Base-by-base conservation (phyloP, 2,888 invertebrate genomes). In the Caenorhabditis afra region DNA sequence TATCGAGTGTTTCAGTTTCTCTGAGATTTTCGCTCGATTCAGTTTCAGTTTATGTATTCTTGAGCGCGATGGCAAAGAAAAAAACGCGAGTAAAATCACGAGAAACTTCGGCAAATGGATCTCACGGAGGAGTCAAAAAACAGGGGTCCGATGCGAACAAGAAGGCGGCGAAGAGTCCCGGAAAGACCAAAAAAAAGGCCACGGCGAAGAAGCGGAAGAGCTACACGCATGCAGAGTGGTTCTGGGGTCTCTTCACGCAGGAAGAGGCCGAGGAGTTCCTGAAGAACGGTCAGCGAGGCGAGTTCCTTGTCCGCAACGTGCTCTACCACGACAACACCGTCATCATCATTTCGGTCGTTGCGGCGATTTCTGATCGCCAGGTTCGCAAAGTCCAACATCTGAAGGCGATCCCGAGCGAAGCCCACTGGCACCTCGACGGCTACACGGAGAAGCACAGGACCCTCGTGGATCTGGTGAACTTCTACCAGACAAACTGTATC, bases 161-260 rank as follows among this genome's bases (percentile, higher is more conserved):
- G 55, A 55, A 29, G 20, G 23, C 49, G 49, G 20, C 22, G 44
- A 37, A 20, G 53, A 62, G 18, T 55, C 47, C 18, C 16, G 52
- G 41, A 44, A 45, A n/a, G 45, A 47, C 3, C 8, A 47, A 16
- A 7, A 16, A 16, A 22, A 22, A 22, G 29, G 14, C 52, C 44
- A 49, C 35, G 50, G 20, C 35, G 23, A 59, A 20, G 22, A n/a
- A 59, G 39, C 20, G 10, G 45, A 53, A 65, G 44, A 68, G 22
- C n/a, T 68, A 37, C 44, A 14, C 8, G 8, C 50, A 18, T n/a
- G 14, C 44, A 4, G 41, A 49, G 5, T 75, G 75, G 75, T 67
- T 29, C 35, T 75, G 67, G 67, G 67, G 67, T 20, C 45, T 67
- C 20, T 44, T 67, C 10, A 55, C 67, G 16, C 61, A 67, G 35